These are phyloP conservation scores for Syrmaticus mikado DNA, from an alignment of 2,113 vertebrate species.

Conservation along the genomic window DNA sequence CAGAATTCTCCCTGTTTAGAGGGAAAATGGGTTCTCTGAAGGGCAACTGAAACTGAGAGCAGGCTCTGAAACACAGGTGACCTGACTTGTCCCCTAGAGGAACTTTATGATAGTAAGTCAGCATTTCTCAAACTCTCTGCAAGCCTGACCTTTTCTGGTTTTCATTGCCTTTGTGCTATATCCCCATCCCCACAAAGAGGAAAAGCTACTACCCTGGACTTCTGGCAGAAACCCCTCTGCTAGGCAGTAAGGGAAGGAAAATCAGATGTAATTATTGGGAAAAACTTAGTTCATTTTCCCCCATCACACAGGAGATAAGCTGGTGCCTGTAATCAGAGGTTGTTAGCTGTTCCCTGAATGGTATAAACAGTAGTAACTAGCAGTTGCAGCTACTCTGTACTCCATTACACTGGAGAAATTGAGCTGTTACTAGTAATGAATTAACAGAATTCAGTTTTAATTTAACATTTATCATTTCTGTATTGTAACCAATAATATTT, in stretches of 20 bases:
- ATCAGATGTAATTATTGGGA: background rate
- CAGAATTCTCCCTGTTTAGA: background rate
- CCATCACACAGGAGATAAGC: background rate
- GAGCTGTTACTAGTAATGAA: background rate
- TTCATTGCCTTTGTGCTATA: slow-evolving; percentile 5
- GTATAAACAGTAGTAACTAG: background rate
- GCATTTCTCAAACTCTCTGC: slow-evolving; percentile 5
- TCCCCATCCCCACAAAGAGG: background rate
- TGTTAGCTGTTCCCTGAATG: background rate
- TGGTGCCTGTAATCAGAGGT: background rate
- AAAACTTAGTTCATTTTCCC: background rate
- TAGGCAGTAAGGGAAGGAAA: background rate
- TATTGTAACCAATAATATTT: background rate
- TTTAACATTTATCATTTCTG: background rate
- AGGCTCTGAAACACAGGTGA: background rate
- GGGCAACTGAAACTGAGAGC: background rate
- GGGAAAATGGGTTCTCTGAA: background rate
- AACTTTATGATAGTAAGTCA: background rate
- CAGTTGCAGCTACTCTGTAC: background rate
- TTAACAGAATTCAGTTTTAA: background rate
- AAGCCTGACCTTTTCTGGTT: slow-evolving; percentile 13
- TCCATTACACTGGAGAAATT: background rate
- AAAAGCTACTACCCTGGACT: background rate
- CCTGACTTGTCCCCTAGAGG: background rate
- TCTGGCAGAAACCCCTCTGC: background rate